A percentile compares a stretch with the other conserved stretches of the same genome.
phyloP scores from a whole-genome alignment of 1,140 invertebrate genomes.

The Cecropterus lyciades region DNA sequence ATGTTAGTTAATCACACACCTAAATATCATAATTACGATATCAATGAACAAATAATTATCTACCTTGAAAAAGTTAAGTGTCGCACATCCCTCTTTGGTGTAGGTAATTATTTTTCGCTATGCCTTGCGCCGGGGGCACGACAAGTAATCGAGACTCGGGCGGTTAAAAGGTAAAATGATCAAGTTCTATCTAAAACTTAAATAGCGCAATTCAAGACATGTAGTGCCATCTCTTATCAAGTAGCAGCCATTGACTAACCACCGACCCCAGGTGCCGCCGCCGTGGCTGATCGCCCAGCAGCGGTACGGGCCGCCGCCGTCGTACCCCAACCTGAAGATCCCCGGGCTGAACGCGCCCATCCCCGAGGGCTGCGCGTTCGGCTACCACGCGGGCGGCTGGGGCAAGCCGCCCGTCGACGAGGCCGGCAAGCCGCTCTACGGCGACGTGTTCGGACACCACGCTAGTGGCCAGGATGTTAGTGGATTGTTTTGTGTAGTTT shows the following conservation, averaged over 20 bases:
- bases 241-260: not conserved
- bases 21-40: too few relatives aligned
- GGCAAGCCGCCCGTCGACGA: slow-evolving; percentile 99
- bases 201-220: too few relatives aligned
- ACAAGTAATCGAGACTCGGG: too few relatives aligned
- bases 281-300: slow-evolving; percentile 99
- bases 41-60: too few relatives aligned
- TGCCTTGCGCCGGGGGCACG: too few relatives aligned
- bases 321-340: slow-evolving; percentile 99
- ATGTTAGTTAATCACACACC: too few relatives aligned
- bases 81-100: too few relatives aligned
- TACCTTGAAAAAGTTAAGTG: too few relatives aligned
- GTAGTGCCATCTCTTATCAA: too few relatives aligned
- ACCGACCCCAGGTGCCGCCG: slow-evolving; percentile 90
- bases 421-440: slow-evolving; percentile 98
- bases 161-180: too few relatives aligned
- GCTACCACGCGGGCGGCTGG: slow-evolving; percentile 99
- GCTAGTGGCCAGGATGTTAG: slow-evolving; percentile 86
- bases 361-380: slow-evolving; percentile 98
- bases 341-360: slow-evolving; percentile 97
- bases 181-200: too few relatives aligned
- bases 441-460: slow-evolving; percentile 97
- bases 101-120: too few relatives aligned
- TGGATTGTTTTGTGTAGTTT: slow-evolving; percentile 10
- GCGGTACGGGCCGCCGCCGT: slow-evolving; percentile 99